Base-by-base conservation (phyloP, 2,888 invertebrate genomes). In the Syritta pipiens region DNA sequence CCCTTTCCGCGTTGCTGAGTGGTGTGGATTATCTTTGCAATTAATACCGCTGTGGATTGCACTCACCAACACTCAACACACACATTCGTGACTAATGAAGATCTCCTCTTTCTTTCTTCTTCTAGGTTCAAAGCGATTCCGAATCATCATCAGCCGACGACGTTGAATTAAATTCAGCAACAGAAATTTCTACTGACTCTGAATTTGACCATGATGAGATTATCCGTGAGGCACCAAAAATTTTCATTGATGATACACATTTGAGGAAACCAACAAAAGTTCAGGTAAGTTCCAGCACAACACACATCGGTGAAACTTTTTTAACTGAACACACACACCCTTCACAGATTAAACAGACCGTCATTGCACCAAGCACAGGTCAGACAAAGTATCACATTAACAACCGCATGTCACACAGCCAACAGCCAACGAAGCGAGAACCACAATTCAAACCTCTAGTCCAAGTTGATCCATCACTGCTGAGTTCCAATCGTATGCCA, bases 161-260 rank as follows among this genome's bases (percentile, higher is more conserved):
- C 83, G 92, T 93, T 84, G 92, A 93, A 82, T 93, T 94, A 83
- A 96, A 96, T 84, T 96, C 96, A 4, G 96, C 95, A 1, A 96
- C 96, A 1, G 96, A 96, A 90, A 96, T 96, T 83, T 96, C 96
- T 48, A 96, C 96, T 0, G 96, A 97, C 89, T 96, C 96, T 20
- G 96, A 97, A 89, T 96, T 97, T 86, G 96, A 95, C 82, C 93
- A 95, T 81, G 96, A 96, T 85, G 94, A 94, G 17, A 92, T 93
- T 0, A 86, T 86, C 67, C 86, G 86, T 19, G 92, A 93, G 57
- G 93, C 93, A 81, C 96, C 96, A 7, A 92, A 94, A 82, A 95
- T 95, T 68, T 91, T 94, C 55, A 92, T 94, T 81, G 93, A 94
- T 85, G 94, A 94, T 83, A 89, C 90, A 17, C 90, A 90, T 84